Base-by-base conservation (phyloP, 2,797 vertebrate genomes). In the Vespertilio murinus region DNA sequence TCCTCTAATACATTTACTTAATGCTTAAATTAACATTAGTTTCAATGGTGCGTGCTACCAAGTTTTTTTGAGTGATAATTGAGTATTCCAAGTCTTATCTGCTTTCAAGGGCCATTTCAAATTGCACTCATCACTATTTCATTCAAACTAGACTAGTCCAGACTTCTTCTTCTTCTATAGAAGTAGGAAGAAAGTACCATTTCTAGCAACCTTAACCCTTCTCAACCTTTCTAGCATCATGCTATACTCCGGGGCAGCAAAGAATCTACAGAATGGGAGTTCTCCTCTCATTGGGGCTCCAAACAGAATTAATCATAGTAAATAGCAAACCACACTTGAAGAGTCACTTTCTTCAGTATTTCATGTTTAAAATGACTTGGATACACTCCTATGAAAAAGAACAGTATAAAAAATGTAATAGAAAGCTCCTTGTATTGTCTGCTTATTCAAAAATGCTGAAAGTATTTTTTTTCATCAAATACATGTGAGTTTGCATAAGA, bases 391-490 rank as follows among this genome's bases (percentile, higher is more conserved):
- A 61, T 33, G 65, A 94, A 89, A 67, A 80, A 23, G 9, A 59
- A 89, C 7, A 89, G 33, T 67, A 80, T 89, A 78, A 84, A 70
- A 40, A 83, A 65, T 25, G 7, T 77, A 94, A 92, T 42, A 80
- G n/a, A 94, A 47, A 93, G 54, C 10, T 61, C 80, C 56, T 91
- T 20, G 38, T 65, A 84, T 64, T 80, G 18, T 52, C 69, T 85
- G 45, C 91, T 95, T 89, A 87, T 67, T 81, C 79, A 88, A 81
- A 93, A 91, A 42, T 49, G 4, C 61, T 77, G 38, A 79, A 87
- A 90, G 17, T 59, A 83, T 87, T 95, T 94, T 88, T 87, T 95
- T 94, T 88, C 61, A 77, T 80, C 4, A 89, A 88, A 78, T 73
- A 90, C 17, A 42, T 42, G 40, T 67, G 42, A 67, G 16, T n/a